Evolutionary conservation across 2,797 vertebrate genomes (phyloP).

Genomic region (Esox lucius): DNA sequence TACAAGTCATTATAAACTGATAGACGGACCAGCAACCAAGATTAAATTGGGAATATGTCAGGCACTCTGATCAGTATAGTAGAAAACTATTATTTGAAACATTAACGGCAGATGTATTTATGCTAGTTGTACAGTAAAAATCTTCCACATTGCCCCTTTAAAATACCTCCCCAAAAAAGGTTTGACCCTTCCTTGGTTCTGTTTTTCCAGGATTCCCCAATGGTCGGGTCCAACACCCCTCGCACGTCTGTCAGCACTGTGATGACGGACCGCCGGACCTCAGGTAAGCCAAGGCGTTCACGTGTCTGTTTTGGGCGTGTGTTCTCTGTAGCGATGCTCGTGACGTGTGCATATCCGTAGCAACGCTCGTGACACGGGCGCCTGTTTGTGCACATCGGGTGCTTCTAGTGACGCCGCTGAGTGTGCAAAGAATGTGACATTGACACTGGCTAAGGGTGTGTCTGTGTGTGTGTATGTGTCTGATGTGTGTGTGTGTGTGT

Average conservation of each 20-base stretch:
- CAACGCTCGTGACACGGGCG: too few species aligned
- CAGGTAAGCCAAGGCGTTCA: conserved; percentile 73
- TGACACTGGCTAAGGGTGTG: not conserved
- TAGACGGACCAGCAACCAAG: too few species aligned
- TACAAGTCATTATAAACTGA: too few species aligned
- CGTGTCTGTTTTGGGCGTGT: not conserved
- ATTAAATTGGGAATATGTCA: too few species aligned
- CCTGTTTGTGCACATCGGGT: not conserved
- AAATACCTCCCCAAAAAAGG: too few species aligned
- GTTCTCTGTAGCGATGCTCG: conserved; percentile 27
- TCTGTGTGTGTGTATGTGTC: conserved; percentile 45
- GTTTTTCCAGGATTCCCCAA: conserved; percentile 62
- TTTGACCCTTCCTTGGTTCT: conserved; percentile 61
- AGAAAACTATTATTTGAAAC: too few species aligned
- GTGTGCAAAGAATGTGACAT: conserved; percentile 3
- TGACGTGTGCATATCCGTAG: conserved; percentile 29
- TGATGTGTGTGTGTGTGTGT: not conserved
- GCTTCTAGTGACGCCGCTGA: not conserved
- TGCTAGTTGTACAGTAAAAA: too few species aligned
- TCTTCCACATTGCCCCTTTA: too few species aligned
- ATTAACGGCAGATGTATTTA: too few species aligned
- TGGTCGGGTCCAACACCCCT: conserved; percentile 64
- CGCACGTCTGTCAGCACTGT: conserved; percentile 32
- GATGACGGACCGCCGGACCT: conserved; percentile 61
- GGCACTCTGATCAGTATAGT: too few species aligned